phyloP scores from a whole-genome alignment of 2,797 vertebrate species.

The Paratrypauchen microcephalus region DNA sequence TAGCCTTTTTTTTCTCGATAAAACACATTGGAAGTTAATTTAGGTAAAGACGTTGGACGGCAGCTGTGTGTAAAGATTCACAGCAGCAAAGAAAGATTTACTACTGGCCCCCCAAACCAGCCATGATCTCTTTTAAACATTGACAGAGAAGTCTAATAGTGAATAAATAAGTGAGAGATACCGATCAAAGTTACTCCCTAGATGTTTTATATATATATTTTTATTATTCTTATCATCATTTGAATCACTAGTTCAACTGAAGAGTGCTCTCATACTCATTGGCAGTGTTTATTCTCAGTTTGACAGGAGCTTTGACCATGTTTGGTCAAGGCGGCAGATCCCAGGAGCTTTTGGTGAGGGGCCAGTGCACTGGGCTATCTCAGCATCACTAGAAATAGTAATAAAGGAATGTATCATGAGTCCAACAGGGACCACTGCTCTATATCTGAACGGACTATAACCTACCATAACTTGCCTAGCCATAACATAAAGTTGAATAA shows the following conservation, averaged over 20 bases:
- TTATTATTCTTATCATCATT: conserved; percentile 33
- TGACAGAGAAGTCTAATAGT: not conserved
- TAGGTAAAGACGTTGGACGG: conserved; percentile 46
- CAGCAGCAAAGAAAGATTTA: conserved; percentile 21
- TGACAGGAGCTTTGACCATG: conserved; percentile 75
- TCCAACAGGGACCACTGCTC: conserved; percentile 45
- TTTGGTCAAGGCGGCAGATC: conserved; percentile 79
- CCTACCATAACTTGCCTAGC: conserved; percentile 24
- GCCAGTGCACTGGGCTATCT: conserved; percentile 56
- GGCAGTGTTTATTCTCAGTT: conserved; percentile 74
- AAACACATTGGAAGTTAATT: conserved; percentile 55
- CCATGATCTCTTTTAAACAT: conserved; percentile 13
- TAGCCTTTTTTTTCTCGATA: conserved; percentile 45
- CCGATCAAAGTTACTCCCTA: conserved; percentile 9
- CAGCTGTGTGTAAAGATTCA: conserved; percentile 37
- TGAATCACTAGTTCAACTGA: conserved; percentile 40
- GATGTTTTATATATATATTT: conserved; percentile 34
- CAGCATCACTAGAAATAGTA: conserved; percentile 71
- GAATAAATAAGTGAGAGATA: conserved; percentile 14
- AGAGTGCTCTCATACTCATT: conserved; percentile 38
- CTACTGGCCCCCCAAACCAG: conserved; percentile 18
- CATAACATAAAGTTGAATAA: not conserved
- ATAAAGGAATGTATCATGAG: conserved; percentile 65
- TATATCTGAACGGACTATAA: conserved; percentile 53
- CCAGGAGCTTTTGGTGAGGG: conserved; percentile 64